phyloP scores from a whole-genome alignment of 2,888 invertebrate species.

The Volucella inflata region DNA sequence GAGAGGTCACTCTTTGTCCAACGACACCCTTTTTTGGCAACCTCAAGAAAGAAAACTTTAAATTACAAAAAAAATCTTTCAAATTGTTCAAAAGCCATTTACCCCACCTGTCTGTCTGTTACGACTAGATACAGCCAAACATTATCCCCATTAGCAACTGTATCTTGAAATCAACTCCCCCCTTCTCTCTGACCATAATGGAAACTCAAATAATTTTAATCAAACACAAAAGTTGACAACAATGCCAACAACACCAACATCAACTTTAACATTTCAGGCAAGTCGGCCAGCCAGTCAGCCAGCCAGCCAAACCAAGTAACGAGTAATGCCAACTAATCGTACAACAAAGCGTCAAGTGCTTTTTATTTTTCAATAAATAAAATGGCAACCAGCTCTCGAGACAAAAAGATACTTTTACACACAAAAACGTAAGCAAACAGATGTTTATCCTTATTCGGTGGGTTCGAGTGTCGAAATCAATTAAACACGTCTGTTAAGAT shows the following conservation, averaged over 20 bases:
- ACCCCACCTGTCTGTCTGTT: too few species aligned
- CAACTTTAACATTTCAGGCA: too few species aligned
- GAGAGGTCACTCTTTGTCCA: too few species aligned
- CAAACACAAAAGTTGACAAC: slow-evolving; percentile 38
- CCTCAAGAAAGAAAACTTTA: too few species aligned
- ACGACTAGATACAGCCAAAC: too few species aligned
- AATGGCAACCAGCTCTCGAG: slow-evolving; percentile 33
- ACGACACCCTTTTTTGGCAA: too few species aligned
- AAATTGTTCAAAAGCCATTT: too few species aligned
- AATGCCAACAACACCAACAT: slow-evolving; percentile 4
- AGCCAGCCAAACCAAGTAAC: neutral
- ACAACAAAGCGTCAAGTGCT: slow-evolving; percentile 29
- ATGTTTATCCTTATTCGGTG: slow-evolving; percentile 61
- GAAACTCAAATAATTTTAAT: slow-evolving; percentile 34
- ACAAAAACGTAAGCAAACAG: slow-evolving; percentile 52
- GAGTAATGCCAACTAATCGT: slow-evolving; percentile 21
- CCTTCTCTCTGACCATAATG: neutral
- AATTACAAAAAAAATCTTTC: too few species aligned
- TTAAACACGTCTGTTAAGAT: slow-evolving; percentile 62
- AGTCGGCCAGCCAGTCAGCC: too few species aligned
- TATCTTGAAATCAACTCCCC: slow-evolving; percentile 5
- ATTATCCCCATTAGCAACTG: neutral
- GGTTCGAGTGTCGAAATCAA: slow-evolving; percentile 63
- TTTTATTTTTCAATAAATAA: slow-evolving; percentile 1
- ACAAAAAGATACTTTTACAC: slow-evolving; percentile 12